These are phyloP conservation scores for Pantherophis alleghaniensis DNA, from an alignment of 2,797 vertebrate genomes.

Conservation along the genomic window DNA sequence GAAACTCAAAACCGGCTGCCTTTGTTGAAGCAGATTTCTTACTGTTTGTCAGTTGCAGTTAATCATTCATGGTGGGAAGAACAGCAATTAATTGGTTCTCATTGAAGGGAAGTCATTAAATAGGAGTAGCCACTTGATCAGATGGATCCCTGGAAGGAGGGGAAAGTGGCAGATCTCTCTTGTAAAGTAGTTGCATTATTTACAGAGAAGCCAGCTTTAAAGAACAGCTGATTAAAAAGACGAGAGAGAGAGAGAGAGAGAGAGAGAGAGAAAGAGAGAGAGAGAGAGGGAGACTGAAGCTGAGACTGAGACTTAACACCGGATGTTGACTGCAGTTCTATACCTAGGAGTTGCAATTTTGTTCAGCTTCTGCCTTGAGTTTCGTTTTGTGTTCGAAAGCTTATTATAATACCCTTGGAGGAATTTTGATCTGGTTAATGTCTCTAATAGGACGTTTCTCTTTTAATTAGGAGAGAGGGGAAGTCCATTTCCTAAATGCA, in stretches of 20 bases:
- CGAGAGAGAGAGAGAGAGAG: too few species aligned
- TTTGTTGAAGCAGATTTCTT: not conserved
- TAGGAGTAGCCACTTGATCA: conserved; percentile 10
- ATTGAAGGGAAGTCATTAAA: conserved; percentile 18
- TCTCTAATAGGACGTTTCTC: not conserved
- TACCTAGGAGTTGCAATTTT: not conserved
- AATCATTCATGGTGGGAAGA: not conserved
- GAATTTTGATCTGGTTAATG: not conserved
- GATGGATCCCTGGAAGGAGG: not conserved
- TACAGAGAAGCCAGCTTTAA: not conserved
- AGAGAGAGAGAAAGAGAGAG: too few species aligned
- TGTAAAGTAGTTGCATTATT: not conserved
- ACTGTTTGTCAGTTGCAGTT: not conserved
- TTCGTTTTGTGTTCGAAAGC: not conserved
- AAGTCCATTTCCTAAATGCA: not conserved
- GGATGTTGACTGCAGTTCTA: not conserved
- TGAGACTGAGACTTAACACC: not conserved
- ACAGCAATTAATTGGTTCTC: conserved; percentile 29
- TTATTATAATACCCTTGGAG: not conserved
- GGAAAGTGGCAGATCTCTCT: not conserved
- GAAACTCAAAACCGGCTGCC: not conserved
- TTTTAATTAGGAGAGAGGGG: not conserved
- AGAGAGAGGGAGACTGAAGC: too few species aligned
- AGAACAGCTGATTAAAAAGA: not conserved
- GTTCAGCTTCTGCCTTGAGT: not conserved